Base-by-base conservation (phyloP, 2,888 invertebrate species). In the Amaurobius ferox region DNA sequence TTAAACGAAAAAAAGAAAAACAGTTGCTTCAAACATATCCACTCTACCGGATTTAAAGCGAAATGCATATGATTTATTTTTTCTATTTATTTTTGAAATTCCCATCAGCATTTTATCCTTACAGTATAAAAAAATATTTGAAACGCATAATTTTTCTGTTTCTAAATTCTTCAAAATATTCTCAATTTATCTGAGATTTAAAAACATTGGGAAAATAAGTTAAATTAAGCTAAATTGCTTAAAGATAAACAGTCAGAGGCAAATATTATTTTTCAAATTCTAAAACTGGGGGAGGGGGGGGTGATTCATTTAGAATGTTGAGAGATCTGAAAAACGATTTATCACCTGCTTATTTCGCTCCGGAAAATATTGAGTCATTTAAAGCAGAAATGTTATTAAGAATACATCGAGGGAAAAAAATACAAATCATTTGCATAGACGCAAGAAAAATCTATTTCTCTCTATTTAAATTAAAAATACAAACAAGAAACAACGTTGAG, bases 391-490 rank as follows among this genome's bases (percentile, higher is more conserved):
- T 19, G 23, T 2, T 55, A 55, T 55, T 55, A 55, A 55, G 55
- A 55, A 55, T 23, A 55, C 23, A 55, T 19, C 55, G 55, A 55
- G 55, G 23, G n/a, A 55, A 55, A 55, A 55, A 55, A 55, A 23
- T 55, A 55, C 55, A 23, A 55, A 55, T 55, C 55, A 55, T 55
- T 55, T 55, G 55, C 55, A 55, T 55, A 55, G 23, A 23, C 23
- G 55, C 23, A 55, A 55, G 55, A 55, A 55, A 55, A 55, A 55
- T 55, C 13, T 23, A 55, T 55, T 23, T 23, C 55, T 7, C 55
- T 55, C 55, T 55, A 55, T 55, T 55, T 55, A 55, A 55, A 55
- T 55, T 55, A 55, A 55, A 55, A 55, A 55, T 23, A 55, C 2
- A 11, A 55, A 55, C 5, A 55, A 55, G 16, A 55, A 55, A 13